Evolutionary conservation across 2,113 vertebrate genomes (phyloP).

Genomic region (Passer domesticus): DNA sequence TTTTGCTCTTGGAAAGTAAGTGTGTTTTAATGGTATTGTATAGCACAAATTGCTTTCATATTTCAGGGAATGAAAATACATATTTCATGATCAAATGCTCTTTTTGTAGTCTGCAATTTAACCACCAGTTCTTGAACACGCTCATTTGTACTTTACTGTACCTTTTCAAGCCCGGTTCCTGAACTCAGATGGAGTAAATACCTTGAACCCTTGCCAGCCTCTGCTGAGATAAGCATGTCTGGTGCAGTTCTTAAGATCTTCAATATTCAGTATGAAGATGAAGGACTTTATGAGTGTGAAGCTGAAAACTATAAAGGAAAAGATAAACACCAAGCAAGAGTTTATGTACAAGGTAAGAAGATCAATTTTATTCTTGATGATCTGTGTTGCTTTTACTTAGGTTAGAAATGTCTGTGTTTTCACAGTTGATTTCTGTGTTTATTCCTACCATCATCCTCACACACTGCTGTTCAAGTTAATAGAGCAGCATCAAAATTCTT

Average conservation of each 20-base stretch:
- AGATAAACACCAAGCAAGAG: slow-evolving; percentile 83
- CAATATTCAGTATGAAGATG: slow-evolving; percentile 90
- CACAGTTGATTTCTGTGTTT: not conserved
- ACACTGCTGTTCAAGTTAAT: not conserved
- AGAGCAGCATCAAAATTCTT: not conserved
- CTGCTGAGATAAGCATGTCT: slow-evolving; percentile 84
- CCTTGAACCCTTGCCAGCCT: slow-evolving; percentile 82
- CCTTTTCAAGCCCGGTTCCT: slow-evolving; percentile 86
- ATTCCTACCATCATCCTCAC: not conserved
- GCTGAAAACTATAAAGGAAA: slow-evolving; percentile 90
- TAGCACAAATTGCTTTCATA: not conserved
- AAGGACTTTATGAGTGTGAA: slow-evolving; percentile 89
- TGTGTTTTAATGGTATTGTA: slow-evolving; percentile 22
- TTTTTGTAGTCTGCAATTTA: slow-evolving; percentile 15
- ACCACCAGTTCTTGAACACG: not conserved
- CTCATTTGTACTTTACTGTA: slow-evolving; percentile 38
- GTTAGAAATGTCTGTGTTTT: not conserved
- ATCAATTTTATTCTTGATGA: not conserved
- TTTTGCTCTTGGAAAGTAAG: slow-evolving; percentile 98
- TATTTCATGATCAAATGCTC: not conserved
- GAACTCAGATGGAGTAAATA: slow-evolving; percentile 89
- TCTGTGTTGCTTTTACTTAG: not conserved
- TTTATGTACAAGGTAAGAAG: slow-evolving; percentile 87
- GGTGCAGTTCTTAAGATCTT: slow-evolving; percentile 89
- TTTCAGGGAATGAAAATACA: not conserved